phyloP scores from a whole-genome alignment of 2,888 invertebrate species.

The Platerodrilus igneus region DNA sequence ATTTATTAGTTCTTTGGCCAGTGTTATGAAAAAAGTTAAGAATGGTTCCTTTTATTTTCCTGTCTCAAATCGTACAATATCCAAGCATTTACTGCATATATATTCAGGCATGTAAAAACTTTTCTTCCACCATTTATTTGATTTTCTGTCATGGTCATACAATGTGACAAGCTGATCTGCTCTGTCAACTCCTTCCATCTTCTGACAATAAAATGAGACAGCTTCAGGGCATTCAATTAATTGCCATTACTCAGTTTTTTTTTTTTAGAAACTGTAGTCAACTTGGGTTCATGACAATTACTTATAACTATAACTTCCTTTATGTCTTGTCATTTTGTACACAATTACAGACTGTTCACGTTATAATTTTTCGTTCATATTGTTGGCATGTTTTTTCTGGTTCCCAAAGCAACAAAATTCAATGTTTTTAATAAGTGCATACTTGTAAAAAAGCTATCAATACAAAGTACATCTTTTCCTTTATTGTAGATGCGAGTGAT shows the following conservation, averaged over 20 bases:
- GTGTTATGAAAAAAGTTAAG: too few species aligned
- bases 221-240: slow-evolving; percentile 14
- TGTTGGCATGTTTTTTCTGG: too few species aligned
- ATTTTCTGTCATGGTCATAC: slow-evolving; percentile 20
- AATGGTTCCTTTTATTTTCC: too few species aligned
- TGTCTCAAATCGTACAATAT: too few species aligned
- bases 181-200: slow-evolving; percentile 20
- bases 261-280: slow-evolving; percentile 12
- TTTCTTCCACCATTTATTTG: slow-evolving; percentile 14
- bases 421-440: too few species aligned
- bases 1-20: too few species aligned
- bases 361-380: too few species aligned
- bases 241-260: slow-evolving; percentile 11
- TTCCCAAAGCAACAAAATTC: too few species aligned
- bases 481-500: slow-evolving; percentile 16
- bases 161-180: slow-evolving; percentile 18
- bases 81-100: too few species aligned
- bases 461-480: slow-evolving; percentile 11
- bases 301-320: slow-evolving; percentile 15
- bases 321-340: slow-evolving; percentile 20
- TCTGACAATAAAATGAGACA: slow-evolving; percentile 13
- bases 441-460: slow-evolving; percentile 12
- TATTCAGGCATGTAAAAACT: slow-evolving; percentile 16
- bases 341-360: too few species aligned
- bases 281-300: slow-evolving; percentile 15